Base-by-base conservation (phyloP, 2,113 vertebrate species). In the Mola mola region DNA sequence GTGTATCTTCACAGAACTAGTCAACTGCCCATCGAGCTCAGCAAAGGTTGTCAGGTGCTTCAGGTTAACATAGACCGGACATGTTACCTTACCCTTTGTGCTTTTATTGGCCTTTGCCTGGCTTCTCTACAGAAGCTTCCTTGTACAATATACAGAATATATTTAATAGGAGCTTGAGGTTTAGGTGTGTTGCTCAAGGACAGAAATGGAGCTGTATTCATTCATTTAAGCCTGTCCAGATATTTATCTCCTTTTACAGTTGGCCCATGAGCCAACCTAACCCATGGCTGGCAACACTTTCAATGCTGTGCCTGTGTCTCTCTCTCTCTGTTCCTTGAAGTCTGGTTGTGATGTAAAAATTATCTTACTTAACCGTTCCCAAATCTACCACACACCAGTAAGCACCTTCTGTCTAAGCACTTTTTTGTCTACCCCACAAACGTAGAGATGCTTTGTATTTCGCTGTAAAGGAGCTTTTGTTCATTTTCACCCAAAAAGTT, bases 311-410 rank as follows among this genome's bases (percentile, higher is more conserved):
- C n/a, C n/a, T n/a, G n/a, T 15, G 2, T 34, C 33, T 13, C 33
- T 24, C 63, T 75, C 36, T 50, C 56, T 64, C 50, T 24, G 50
- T 63, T 71, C 21, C 66, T 58, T 22, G 24, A 38, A 77, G 65
- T 58, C 58, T 66, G 78, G 83, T 88, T 89, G 82, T 87, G 84
- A 82, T 91, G 81, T 90, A 88, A 90, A 91, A 90, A 89, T 87
- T 82, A 87, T 83, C 75, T 86, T 83, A 71, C 72, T 74, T 49
- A 71, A 53, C 52, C 63, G 62, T 46, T 75, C 62, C 80, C 68
- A 66, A 86, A 83, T 65, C 53, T 69, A 75, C 69, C 81, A 85
- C 81, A 85, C 74, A 75, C 80, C 82, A 83, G 76, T 79, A 73
- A 84, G 79, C 74, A 87, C 79, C 81, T 89, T 89, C 89, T 70